Conservation (phyloP, 1,140 invertebrate genomes). For the Cyrtorhinus lividipennis region DNA sequence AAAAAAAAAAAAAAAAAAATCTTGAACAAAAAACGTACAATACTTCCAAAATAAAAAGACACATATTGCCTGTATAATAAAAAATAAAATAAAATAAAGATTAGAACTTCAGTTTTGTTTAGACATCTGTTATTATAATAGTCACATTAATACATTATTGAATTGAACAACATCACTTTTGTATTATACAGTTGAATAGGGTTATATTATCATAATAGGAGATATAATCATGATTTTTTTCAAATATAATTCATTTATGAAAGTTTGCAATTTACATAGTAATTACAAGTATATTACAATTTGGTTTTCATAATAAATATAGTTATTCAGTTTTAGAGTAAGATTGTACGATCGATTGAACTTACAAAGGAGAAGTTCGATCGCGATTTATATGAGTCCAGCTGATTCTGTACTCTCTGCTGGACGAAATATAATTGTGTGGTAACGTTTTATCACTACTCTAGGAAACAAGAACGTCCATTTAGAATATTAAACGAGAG, state of each 20-base stretch:
- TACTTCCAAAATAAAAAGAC: neutral
- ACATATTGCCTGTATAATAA: neutral
- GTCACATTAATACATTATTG: conserved; percentile 9
- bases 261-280: conserved; percentile 19
- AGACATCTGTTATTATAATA: neutral
- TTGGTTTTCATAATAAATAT: conserved; percentile 19
- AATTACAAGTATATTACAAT: conserved; percentile 21
- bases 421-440: too few species aligned
- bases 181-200: conserved; percentile 7
- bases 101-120: neutral
- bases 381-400: too few species aligned
- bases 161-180: conserved; percentile 10
- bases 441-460: conserved; percentile 4
- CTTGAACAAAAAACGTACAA: neutral
- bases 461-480: neutral
- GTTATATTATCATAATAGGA: neutral
- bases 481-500: conserved; percentile 9
- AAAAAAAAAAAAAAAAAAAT: too few species aligned
- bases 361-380: too few species aligned
- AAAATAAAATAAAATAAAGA: too few species aligned
- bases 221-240: conserved; percentile 19
- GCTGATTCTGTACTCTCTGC: too few species aligned
- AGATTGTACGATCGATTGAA: too few species aligned
- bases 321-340: conserved; percentile 15
- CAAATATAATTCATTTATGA: conserved; percentile 21